Base-by-base conservation (phyloP, 2,888 invertebrate genomes). In the Euzophera pinguis region DNA sequence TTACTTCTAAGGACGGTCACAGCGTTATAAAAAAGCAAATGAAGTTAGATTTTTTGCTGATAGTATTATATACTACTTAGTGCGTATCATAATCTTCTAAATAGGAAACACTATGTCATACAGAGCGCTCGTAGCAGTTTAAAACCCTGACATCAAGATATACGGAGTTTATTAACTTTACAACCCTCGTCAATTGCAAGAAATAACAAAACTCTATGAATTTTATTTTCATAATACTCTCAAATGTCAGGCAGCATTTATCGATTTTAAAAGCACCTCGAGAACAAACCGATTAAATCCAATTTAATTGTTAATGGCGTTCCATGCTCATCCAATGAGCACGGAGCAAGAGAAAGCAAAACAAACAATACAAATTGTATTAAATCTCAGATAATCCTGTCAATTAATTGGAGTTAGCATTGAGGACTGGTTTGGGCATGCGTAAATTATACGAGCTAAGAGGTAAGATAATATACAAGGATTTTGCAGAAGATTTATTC, bases 311-410 rank as follows among this genome's bases (percentile, higher is more conserved):
- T 67, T 65, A 72, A 71, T 62, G 63, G 71, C 68, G 67, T 62
- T n/a, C n/a, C n/a, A n/a, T n/a, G n/a, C n/a, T n/a, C n/a, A n/a
- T n/a, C n/a, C 71, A 75, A 65, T 69, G 73, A 75, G 67, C 64
- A 62, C 64, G 70, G 65, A 65, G 67, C 65, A 72, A 74, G 76
- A 78, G 75, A 75, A 73, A 79, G 75, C 83, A 84, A 84, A 85
- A 84, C 82, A 87, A 86, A 88, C 84, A 80, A 72, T 71, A 86
- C 84, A 86, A 87, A 88, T 87, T 81, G 82, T 86, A 87, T 88
- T 87, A 84, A 86, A 86, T 89, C 88, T 81, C 78, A 86, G 86
- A 87, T 90, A 90, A 89, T 88, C 89, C 85, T 81, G 85, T 87
- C 89, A 88, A 90, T 90, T 89, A 89, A 89, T 90, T 82, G 86